phyloP scores from a whole-genome alignment of 2,888 invertebrate genomes.

The Taenaris catops region DNA sequence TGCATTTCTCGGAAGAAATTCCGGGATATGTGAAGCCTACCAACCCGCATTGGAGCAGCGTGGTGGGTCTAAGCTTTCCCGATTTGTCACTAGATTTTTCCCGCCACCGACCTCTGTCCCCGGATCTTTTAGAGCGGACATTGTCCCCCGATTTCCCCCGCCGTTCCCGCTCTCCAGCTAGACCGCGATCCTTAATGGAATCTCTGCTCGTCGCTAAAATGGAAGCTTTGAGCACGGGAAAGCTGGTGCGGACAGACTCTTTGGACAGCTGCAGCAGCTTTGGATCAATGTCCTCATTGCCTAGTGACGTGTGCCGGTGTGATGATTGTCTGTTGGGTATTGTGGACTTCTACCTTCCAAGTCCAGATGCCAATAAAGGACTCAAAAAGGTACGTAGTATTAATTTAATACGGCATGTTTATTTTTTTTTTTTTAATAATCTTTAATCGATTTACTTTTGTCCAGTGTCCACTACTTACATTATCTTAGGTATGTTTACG shows the following conservation, averaged over 20 bases:
- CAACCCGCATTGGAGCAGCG: too few species aligned
- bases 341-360: slow-evolving; percentile 84
- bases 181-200: slow-evolving; percentile 90
- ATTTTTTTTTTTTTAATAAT: too few species aligned
- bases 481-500: too few species aligned
- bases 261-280: slow-evolving; percentile 87
- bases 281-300: slow-evolving; percentile 83
- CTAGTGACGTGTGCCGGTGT: slow-evolving; percentile 89
- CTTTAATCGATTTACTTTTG: too few species aligned
- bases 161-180: slow-evolving; percentile 72
- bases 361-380: slow-evolving; percentile 70
- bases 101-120: slow-evolving; percentile 56
- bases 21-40: too few species aligned
- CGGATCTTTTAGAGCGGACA: slow-evolving; percentile 56
- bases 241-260: slow-evolving; percentile 86
- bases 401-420: not conserved
- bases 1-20: too few species aligned
- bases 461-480: too few species aligned
- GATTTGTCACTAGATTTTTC: slow-evolving; percentile 51
- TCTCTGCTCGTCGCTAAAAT: slow-evolving; percentile 89
- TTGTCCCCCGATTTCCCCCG: slow-evolving; percentile 68
- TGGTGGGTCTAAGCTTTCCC: too few species aligned
- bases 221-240: slow-evolving; percentile 83
- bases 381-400: slow-evolving; percentile 81
- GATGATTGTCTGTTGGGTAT: slow-evolving; percentile 92